Evolutionary conservation across 1,140 invertebrate species (phyloP).

Genomic region (Pseudomyrmex pallidus): DNA sequence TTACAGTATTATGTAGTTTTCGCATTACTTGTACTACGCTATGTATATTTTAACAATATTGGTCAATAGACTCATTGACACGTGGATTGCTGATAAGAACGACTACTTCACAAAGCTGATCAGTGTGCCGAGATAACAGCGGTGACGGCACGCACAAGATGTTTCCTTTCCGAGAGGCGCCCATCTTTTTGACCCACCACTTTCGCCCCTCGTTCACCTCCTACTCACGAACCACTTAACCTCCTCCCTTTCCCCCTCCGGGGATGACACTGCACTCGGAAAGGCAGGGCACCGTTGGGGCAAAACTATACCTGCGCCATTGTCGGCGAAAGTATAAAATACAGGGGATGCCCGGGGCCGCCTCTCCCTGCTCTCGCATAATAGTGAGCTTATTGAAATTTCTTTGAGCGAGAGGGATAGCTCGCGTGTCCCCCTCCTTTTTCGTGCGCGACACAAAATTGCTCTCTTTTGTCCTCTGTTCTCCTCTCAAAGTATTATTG

Average conservation of each 20-base stretch:
- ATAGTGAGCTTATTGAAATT: constrained; percentile 82
- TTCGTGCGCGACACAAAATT: constrained; percentile 51
- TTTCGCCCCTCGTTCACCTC: constrained; percentile 38
- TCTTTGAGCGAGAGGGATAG: constrained; percentile 72
- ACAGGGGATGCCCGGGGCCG: constrained; percentile 61
- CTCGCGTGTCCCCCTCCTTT: constrained; percentile 4
- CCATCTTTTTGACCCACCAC: constrained; percentile 47
- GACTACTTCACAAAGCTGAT: constrained; percentile 9
- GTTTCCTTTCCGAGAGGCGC: constrained; percentile 48
- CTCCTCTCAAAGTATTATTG: constrained; percentile 7
- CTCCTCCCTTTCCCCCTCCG: constrained; percentile 58
- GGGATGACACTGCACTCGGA: constrained; percentile 76
- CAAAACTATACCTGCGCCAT: constrained; percentile 70
- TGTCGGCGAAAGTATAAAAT: constrained; percentile 68
- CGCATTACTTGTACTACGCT: not conserved
- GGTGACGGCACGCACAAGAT: constrained; percentile 20
- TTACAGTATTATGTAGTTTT: not conserved
- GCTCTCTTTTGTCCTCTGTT: constrained; percentile 38
- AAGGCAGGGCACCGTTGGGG: constrained; percentile 41
- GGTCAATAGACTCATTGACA: not conserved
- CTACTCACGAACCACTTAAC: constrained; percentile 77
- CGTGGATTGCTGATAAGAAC: not conserved
- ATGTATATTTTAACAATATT: not conserved
- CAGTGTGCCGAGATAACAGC: constrained; percentile 15
- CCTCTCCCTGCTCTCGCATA: constrained; percentile 60